Base-by-base conservation (phyloP, 1,140 invertebrate genomes). In the Panagrolaimus sp. region DNA sequence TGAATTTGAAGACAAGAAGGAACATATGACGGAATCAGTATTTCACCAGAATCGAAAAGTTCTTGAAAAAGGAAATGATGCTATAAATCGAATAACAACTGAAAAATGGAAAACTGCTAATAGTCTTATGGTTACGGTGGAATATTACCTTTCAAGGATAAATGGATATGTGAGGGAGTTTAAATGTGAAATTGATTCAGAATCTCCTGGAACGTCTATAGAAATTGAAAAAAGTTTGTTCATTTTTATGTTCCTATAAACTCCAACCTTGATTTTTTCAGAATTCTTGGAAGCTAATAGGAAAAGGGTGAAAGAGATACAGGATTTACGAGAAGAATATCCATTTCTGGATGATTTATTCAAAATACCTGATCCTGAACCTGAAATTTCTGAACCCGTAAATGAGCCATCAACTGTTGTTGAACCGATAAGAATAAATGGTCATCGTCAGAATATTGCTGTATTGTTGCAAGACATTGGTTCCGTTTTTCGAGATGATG, bases 181-280 rank as follows among this genome's bases (percentile, higher is more conserved):
- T 28, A 58, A 28, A 21, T 58, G 52, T 58, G 52, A 58, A 58
- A 28, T 28, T 21, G 52, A 58, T 58, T 58, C 21, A 8, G 52
- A 58, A 28, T 26, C 52, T 21, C 52, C 52, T 21, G 52, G 52
- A 28, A 58, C 52, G 52, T 58, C 52, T 12, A 28, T 28, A 28
- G 52, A 58, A n/a, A 58, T 28, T 58, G 52, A 58, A 12, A 58
- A 17, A 21, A 58, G 52, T 58, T 12, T 26, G 52, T 58, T 58
- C n/a, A n/a, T n/a, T n/a, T n/a, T n/a, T n/a, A n/a, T n/a, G n/a
- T 58, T 24, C 10, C 9, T 10, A 12, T 0, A 12, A 58, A 3
- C 28, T 10, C 17, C 1, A 21, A 4, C 8, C 15, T 14, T 21
- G 14, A n/a, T n/a, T 28, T 55, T 58, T 58, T 14, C 17, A 58